A percentile compares a stretch with the other conserved stretches of the same genome.
Evolutionary conservation across 2,797 vertebrate genomes (phyloP).

Genomic region (Halcyon leucocephala): DNA sequence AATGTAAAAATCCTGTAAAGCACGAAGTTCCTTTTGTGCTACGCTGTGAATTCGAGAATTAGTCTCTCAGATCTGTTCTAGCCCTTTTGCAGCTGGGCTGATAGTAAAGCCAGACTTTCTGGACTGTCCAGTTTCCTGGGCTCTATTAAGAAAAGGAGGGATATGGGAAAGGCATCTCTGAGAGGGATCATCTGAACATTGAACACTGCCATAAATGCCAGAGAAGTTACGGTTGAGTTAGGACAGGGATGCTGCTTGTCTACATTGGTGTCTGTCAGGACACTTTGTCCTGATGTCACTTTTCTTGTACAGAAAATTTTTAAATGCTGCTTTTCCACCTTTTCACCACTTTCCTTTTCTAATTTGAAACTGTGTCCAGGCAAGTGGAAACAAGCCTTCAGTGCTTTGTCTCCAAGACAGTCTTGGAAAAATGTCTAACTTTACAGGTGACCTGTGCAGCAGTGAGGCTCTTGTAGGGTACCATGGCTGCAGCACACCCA

Average conservation of each 20-base stretch:
- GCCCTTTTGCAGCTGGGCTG: background rate
- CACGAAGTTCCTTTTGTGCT: background rate
- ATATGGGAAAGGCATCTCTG: background rate
- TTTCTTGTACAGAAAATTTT: fast-evolving
- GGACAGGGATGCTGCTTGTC: background rate
- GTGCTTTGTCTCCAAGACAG: background rate
- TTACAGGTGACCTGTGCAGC: background rate
- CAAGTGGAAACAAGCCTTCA: background rate
- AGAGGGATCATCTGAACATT: background rate
- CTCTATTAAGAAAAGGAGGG: background rate
- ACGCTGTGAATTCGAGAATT: background rate
- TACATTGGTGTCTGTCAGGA: background rate
- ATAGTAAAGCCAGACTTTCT: background rate
- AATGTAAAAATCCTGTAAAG: background rate
- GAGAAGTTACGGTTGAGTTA: background rate
- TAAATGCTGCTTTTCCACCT: background rate
- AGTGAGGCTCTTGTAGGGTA: background rate
- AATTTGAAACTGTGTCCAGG: background rate
- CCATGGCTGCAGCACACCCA: background rate
- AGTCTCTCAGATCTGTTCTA: background rate
- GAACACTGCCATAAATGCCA: background rate
- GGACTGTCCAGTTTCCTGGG: background rate
- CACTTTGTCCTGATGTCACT: background rate
- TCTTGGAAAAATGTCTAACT: background rate
- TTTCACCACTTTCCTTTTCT: background rate